A percentile compares a stretch with the other conserved stretches of the same genome.
Conservation (phyloP, 1,140 invertebrate genomes). For the Drosophila melanogaster region DNA sequence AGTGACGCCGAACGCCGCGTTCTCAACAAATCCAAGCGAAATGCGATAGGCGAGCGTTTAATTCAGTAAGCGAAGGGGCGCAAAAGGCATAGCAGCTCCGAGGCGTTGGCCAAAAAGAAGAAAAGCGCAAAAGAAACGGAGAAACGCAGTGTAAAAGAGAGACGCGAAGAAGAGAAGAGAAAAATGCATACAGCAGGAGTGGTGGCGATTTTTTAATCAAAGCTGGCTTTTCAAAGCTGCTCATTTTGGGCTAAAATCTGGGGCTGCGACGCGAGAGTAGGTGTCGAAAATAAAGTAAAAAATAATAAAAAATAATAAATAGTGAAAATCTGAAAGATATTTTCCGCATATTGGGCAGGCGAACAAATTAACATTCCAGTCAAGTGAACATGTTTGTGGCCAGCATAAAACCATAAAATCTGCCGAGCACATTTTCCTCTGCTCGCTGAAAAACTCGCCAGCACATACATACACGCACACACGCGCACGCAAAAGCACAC, state of each 20-base stretch:
- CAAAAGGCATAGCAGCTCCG: slow-evolving; percentile 18
- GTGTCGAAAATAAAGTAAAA: slow-evolving; percentile 25
- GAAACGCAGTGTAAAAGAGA: slow-evolving; percentile 43
- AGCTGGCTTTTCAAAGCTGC: slow-evolving; percentile 27
- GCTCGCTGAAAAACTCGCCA: slow-evolving; percentile 56
- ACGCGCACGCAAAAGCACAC: slow-evolving; percentile 19
- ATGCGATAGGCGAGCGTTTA: slow-evolving; percentile 28
- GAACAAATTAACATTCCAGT: slow-evolving; percentile 66
- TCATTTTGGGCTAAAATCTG: not conserved
- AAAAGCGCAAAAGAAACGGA: slow-evolving; percentile 33
- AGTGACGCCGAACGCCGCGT: slow-evolving; percentile 14
- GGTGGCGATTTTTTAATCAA: slow-evolving; percentile 68
- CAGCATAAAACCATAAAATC: slow-evolving; percentile 76
- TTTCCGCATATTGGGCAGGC: slow-evolving; percentile 28
- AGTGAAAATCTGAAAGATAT: not conserved
- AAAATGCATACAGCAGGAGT: slow-evolving; percentile 79
- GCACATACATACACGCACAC: slow-evolving; percentile 21
- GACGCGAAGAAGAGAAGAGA: slow-evolving; percentile 55
- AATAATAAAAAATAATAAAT: slow-evolving; percentile 11
- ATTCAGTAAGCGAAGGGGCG: slow-evolving; percentile 13
- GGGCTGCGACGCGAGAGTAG: too few species aligned
- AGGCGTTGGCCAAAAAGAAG: slow-evolving; percentile 50
- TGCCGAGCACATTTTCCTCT: slow-evolving; percentile 71
- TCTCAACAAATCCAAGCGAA: slow-evolving; percentile 6
- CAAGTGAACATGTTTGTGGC: slow-evolving; percentile 65